Evolutionary conservation across 2,888 invertebrate genomes (phyloP), one percentile per base, ranked within the genome.

Genomic region (Athrips mouffetella): DNA sequence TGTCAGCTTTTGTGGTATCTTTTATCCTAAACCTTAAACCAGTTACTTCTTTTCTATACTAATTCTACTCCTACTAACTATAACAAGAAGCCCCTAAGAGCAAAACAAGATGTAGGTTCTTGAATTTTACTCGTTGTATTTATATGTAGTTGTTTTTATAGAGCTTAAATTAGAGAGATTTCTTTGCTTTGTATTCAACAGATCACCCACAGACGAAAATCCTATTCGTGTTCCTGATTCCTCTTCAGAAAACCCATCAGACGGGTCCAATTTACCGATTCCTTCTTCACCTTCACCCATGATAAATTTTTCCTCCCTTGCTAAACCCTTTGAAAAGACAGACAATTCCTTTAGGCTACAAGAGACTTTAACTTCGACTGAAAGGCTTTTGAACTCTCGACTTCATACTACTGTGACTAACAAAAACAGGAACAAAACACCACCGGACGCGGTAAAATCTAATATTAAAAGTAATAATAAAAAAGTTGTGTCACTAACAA

Each of bases 161-260:
- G 69, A 77, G 77, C 76, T 81, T 80, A 62, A 80, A 77, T 81
- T 83, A 87, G 88, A 84, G 77, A 77, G 67, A 60, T 73, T 76
- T 81, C 73, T 85, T 77, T 85, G 82, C 83, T 88, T 88, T 89
- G 70, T 88, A 86, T 88, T 89, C 84, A 82, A 88, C 89, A 89
- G 89, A 89, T 89, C 84, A 80, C 81, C 89, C 70, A 80, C 86
- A 74, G 85, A 86, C 80, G 86, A 87, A 80, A 88, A 68, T 77
- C 80, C 78, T 65, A 76, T 65, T 65, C 76, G 67, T 53, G 68
- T 66, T 60, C 73, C 85, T 58, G 69, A 71, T 63, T 69, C 81
- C 73, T 67, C 88, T 56, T 81, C 67, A 79, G 79, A 84, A 68
- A 86, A 84, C 60, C 88, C 89, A 63, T 63, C 65, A 73, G 62